Evolutionary conservation across 2,888 invertebrate genomes (phyloP).

Genomic region (Tridacna gigas): DNA sequence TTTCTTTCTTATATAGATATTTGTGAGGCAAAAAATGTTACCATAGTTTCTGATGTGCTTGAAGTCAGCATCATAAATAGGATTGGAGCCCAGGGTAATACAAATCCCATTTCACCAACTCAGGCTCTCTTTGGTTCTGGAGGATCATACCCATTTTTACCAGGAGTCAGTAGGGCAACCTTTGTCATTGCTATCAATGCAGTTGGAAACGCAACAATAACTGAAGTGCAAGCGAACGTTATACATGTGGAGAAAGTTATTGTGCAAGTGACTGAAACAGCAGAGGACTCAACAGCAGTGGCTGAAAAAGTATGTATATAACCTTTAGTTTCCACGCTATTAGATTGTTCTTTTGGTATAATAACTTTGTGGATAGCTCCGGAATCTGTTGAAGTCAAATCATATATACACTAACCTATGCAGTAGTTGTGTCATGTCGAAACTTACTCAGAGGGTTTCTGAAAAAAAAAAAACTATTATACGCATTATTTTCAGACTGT

Average conservation of each 20-base stretch:
- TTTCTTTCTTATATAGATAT: slow-evolving; percentile 8
- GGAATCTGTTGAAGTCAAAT: background rate
- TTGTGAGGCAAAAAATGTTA: slow-evolving; percentile 19
- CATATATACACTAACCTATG: background rate
- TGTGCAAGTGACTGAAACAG: slow-evolving; percentile 19
- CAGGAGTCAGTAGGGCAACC: slow-evolving; percentile 20
- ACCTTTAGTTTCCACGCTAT: background rate
- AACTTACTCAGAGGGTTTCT: too few relatives aligned
- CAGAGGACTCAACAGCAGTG: slow-evolving; percentile 4
- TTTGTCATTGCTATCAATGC: slow-evolving; percentile 24
- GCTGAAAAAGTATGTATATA: slow-evolving; percentile 17
- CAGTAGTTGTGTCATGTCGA: background rate
- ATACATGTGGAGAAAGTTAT: slow-evolving; percentile 26
- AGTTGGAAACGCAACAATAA: slow-evolving; percentile 21
- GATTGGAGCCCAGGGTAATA: slow-evolving; percentile 23
- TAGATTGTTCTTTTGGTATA: background rate
- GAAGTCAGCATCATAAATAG: slow-evolving; percentile 14
- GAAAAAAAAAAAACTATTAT: background rate
- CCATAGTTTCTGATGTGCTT: slow-evolving; percentile 20
- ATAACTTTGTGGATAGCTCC: background rate
- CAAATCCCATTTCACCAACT: slow-evolving; percentile 11
- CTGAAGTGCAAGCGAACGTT: slow-evolving; percentile 19
- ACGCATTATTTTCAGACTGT: background rate
- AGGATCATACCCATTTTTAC: slow-evolving; percentile 16
- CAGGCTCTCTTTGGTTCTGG: slow-evolving; percentile 42